Base-by-base conservation (phyloP, 2,888 invertebrate genomes). In the Leptura quadrifasciata region DNA sequence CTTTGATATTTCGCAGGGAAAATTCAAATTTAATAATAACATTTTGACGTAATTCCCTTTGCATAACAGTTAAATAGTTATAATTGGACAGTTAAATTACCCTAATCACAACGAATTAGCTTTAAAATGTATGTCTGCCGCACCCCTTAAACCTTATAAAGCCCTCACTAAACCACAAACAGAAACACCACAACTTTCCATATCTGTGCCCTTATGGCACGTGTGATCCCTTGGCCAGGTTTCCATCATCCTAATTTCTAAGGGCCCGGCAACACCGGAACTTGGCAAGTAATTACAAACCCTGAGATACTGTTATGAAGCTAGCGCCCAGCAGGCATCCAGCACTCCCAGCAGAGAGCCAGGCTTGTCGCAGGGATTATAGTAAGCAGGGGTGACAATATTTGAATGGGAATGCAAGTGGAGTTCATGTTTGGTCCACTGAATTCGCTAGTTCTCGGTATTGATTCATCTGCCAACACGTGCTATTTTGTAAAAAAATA, bases 71-170 rank as follows among this genome's bases (percentile, higher is more conserved):
- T 71, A 71, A 71, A 61, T 71, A 71, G 71, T 71, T 71, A 31
- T 71, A 71, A 71, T 71, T 71, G 71, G 71, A 71, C 71, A 71
- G 60, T 60, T 47, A 47, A 71, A 71, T 71, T 71, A 71, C 71
- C 71, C 71, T 71, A 71, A 71, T 71, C 71, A 71, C 71, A 21
- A 39, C 52, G 47, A 60, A 71, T 71, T 71, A 71, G 60, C 47
- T 52, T 52, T 24, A 61, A 58, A 60, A 31, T 17, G 21, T 61
- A 39, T 15, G 35, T 39, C 35, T 69, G 20, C 12, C 39, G 10
- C 57, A 15, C 24, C 61, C 52, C 39, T 27, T 47, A 47, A 71
- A 47, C 61, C 52, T 39, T 63, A 31, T 52, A 65, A 65, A 65
- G 65, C 61, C 52, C 52, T 39, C 8, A 61, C 47, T 60, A 61